These are phyloP conservation scores for Hylomyscus alleni DNA, from an alignment of 2,797 vertebrate genomes.

Conservation along the genomic window DNA sequence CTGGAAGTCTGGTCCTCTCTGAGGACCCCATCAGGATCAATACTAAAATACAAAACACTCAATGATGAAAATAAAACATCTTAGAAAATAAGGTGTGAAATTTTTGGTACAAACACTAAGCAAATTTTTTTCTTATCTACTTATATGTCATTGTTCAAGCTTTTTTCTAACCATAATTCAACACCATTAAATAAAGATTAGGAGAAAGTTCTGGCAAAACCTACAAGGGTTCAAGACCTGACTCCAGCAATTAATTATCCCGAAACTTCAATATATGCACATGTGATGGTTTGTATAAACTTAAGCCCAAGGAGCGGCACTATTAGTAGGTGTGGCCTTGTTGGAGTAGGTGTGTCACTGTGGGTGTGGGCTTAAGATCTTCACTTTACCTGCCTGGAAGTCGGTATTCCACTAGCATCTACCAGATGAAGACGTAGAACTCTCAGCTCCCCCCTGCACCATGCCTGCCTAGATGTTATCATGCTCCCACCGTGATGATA, in stretches of 20 bases:
- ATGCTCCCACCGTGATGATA: too few species aligned
- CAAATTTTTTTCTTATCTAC: neutral
- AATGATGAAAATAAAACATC: neutral
- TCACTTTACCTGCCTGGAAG: too few species aligned
- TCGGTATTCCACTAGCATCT: too few species aligned
- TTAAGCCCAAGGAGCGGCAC: too few species aligned
- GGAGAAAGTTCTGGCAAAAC: neutral
- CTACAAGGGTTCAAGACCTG: neutral
- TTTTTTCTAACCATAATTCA: neutral
- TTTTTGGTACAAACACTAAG: neutral
- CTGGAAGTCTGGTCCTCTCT: neutral
- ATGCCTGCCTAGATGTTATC: too few species aligned
- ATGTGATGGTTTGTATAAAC: neutral
- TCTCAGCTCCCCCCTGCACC: too few species aligned
- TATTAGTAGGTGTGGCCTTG: too few species aligned
- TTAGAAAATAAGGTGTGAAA: neutral
- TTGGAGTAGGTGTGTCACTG: too few species aligned
- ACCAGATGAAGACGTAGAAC: too few species aligned
- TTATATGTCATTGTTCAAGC: neutral
- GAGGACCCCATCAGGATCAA: neutral
- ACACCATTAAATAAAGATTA: neutral
- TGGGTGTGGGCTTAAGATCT: too few species aligned
- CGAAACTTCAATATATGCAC: neutral
- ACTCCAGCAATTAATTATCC: neutral
- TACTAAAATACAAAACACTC: neutral